Evolutionary conservation across 1,140 invertebrate genomes (phyloP), one percentile per base, ranked within the genome.

Genomic region (Antheraea pernyi): DNA sequence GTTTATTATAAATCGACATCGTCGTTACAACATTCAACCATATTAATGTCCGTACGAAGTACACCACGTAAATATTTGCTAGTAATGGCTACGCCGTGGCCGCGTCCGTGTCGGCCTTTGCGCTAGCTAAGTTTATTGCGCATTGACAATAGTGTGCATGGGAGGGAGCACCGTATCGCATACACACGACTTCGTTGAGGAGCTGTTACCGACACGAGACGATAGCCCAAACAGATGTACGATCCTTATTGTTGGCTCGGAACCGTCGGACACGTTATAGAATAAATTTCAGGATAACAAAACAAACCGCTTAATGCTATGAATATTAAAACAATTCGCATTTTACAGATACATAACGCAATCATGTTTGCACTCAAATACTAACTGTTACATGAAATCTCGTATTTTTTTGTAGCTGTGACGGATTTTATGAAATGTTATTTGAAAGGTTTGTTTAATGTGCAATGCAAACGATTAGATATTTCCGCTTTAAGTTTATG

Each of bases 111-210:
- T 13, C 46, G 46, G 46, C 46, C 46, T 53, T n/a, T 53, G 46
- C 46, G 46, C 7, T 53, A 9, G 60, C 53, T 62, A 67, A 70
- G 63, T 82, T 84, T 89, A 89, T 89, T 87, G 82, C 85, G 80
- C 79, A 86, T 84, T 84, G 78, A 84, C 73, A 71, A 69, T 67
- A 61, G 48, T 59, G 70, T 65, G 66, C 48, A 75, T 59, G 79
- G 79, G 71, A 72, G 79, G 79, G 71, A 72, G 70, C 71, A 68
- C 68, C 62, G 87, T 11, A 11, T 11, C 39, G 46, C 81, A 89
- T 89, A 89, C 85, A 86, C 87, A 88, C 76, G 84, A 83, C 75
- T 71, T 82, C 71, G 78, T 80, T 82, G 70, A 70, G 62, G 63
- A 59, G 69, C 53, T 61, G 67, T 39, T 53, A 67, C 46, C 65